Evolutionary conservation across 2,797 vertebrate species (phyloP).

Genomic region (Melanotaenia boesemani): DNA sequence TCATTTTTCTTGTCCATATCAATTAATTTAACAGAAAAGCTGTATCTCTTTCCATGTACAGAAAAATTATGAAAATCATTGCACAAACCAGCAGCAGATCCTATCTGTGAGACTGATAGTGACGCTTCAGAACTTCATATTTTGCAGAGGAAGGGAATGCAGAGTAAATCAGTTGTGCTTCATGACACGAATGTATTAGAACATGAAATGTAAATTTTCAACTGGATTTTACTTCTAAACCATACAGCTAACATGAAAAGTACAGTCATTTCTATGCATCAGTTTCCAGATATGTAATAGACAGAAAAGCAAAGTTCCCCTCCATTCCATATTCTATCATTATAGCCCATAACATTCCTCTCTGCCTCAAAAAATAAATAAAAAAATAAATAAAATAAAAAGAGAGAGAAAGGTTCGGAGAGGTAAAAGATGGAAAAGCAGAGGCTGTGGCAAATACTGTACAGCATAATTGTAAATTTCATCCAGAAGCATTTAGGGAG

Average conservation of each 20-base stretch:
- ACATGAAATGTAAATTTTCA: slow-evolving; percentile 38
- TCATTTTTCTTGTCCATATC: slow-evolving; percentile 12
- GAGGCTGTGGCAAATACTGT: slow-evolving; percentile 2
- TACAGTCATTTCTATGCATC: slow-evolving; percentile 48
- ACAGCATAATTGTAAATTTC: slow-evolving; percentile 58
- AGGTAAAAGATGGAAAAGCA: slow-evolving; percentile 1
- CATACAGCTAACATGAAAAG: slow-evolving; percentile 2
- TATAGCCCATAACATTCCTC: slow-evolving; percentile 69
- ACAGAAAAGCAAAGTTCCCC: slow-evolving; percentile 3
- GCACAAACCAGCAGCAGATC: slow-evolving; percentile 11
- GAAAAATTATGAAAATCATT: slow-evolving; percentile 5
- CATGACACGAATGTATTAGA: slow-evolving; percentile 22
- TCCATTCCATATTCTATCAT: slow-evolving; percentile 42
- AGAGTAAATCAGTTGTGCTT: slow-evolving; percentile 23
- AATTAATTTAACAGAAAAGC: not conserved
- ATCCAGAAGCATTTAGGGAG: slow-evolving; percentile 59
- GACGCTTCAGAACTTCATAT: not conserved
- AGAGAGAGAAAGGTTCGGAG: slow-evolving; percentile 27
- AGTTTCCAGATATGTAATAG: slow-evolving; percentile 33
- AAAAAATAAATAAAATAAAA: no score
- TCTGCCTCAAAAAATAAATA: slow-evolving; percentile 18
- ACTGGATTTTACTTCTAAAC: slow-evolving; percentile 15
- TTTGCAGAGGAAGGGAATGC: not conserved
- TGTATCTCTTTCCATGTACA: not conserved
- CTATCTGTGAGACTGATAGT: not conserved